These are phyloP conservation scores for Euproctis similis DNA, from an alignment of 2,888 invertebrate species.

Conservation along the genomic window DNA sequence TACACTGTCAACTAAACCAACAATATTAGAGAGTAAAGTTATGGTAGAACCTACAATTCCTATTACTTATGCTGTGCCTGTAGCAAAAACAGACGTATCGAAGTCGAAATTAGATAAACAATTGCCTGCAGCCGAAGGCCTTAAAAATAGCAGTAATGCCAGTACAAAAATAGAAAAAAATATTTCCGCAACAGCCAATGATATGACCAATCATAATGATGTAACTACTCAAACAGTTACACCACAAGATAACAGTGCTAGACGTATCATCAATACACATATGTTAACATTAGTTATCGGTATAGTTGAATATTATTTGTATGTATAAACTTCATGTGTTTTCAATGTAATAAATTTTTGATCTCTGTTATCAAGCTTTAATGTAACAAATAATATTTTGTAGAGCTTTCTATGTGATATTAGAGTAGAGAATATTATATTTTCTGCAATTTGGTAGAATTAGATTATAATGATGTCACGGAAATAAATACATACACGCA, in stretches of 20 bases:
- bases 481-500: slow-evolving; percentile 29
- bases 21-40: slow-evolving; percentile 4
- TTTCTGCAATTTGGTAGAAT: slow-evolving; percentile 20
- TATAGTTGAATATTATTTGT: neutral
- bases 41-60: slow-evolving; percentile 8
- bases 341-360: slow-evolving; percentile 17
- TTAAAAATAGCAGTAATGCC: slow-evolving; percentile 46
- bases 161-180: slow-evolving; percentile 29
- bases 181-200: slow-evolving; percentile 19
- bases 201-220: slow-evolving; percentile 4
- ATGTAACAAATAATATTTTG: slow-evolving; percentile 22
- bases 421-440: slow-evolving; percentile 32
- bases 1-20: slow-evolving; percentile 6
- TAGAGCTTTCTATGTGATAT: slow-evolving; percentile 44
- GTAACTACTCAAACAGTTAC: slow-evolving; percentile 13
- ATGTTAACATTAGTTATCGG: neutral
- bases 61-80: slow-evolving; percentile 8
- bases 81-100: slow-evolving; percentile 7
- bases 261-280: slow-evolving; percentile 9
- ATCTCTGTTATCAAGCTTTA: slow-evolving; percentile 28
- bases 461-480: slow-evolving; percentile 23
- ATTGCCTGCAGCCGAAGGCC: slow-evolving; percentile 46
- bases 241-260: slow-evolving; percentile 24
- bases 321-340: slow-evolving; percentile 3
- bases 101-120: slow-evolving; percentile 21